Percentiles rank a stretch among this genome's conserved stretches.
Conservation (phyloP, 2,113 vertebrate genomes). For the Himantopus leucocephalus region DNA sequence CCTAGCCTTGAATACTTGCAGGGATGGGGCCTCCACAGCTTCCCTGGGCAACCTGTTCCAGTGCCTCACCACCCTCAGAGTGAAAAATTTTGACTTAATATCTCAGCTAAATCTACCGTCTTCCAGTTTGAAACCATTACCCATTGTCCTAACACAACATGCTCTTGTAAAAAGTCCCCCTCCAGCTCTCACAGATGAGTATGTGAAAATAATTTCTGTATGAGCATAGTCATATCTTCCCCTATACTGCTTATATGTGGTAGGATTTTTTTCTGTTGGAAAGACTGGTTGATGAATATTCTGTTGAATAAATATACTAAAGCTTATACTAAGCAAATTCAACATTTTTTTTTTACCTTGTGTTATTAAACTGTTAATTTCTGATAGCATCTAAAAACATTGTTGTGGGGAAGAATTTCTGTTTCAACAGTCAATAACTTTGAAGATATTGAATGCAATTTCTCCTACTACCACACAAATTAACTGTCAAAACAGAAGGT, state of each 20-base stretch:
- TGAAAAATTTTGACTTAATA: too few species aligned
- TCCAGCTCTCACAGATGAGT: background rate
- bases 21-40: too few species aligned
- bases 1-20: too few species aligned
- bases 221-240: background rate
- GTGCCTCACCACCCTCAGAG: too few species aligned
- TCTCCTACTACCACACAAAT: background rate
- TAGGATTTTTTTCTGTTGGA: background rate
- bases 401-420: background rate
- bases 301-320: background rate
- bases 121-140: too few species aligned
- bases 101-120: too few species aligned
- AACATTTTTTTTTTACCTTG: background rate
- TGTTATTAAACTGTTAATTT: background rate
- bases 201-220: background rate
- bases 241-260: background rate
- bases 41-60: too few species aligned
- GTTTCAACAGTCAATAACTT: background rate
- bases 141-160: too few species aligned
- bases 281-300: background rate
- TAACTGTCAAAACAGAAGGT: background rate
- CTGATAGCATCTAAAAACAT: background rate
- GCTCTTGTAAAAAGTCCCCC: too few species aligned
- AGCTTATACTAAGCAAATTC: background rate
- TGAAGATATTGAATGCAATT: background rate